Base-by-base conservation (phyloP, 2,888 invertebrate genomes). In the Baronia brevicornis region DNA sequence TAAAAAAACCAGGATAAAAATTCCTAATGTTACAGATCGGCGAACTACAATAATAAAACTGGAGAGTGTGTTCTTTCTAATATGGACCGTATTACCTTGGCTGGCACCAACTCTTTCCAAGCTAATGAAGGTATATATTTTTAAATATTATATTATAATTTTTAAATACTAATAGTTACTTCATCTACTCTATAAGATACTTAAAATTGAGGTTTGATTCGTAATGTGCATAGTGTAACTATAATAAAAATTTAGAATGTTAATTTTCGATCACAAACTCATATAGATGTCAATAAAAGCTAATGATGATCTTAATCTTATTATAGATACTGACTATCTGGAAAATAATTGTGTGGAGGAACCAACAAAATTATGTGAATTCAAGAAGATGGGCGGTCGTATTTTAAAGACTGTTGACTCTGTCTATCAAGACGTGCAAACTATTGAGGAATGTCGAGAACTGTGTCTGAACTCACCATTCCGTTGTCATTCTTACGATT, bases 281-380 rank as follows among this genome's bases (percentile, higher is more conserved):
- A n/a, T n/a, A n/a, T n/a, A n/a, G n/a, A n/a, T n/a, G n/a, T n/a
- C n/a, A n/a, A n/a, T n/a, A n/a, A n/a, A n/a, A n/a, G n/a, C n/a
- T 17, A 17, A n/a, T n/a, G n/a, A n/a, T n/a, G n/a, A n/a, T n/a
- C n/a, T n/a, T n/a, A n/a, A n/a, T n/a, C n/a, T 26, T 43, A 5
- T 50, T 60, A 19, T 49, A 85, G 86, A 84, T 43, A 79, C 88
- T 58, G 95, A 96, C 64, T 96, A 95, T 77, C 87, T 96, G 80
- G 95, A 96, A 73, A 96, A 95, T 77, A 94, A 95, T 70, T 96
- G 95, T 72, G 94, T 95, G 17, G 95, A 95, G 58, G 96, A 96
- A 61, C 95, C 96, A n/a, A 94, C 94, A 27, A 95, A 95, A 70
- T 85, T 96, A 42, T 96, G 96, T 79, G 96, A 96, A 77, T 97